A percentile compares a stretch with the other conserved stretches of the same genome.
These are phyloP conservation scores for Lordiphosa andalusiaca DNA, from an alignment of 2,888 invertebrate species.

Conservation along the genomic window DNA sequence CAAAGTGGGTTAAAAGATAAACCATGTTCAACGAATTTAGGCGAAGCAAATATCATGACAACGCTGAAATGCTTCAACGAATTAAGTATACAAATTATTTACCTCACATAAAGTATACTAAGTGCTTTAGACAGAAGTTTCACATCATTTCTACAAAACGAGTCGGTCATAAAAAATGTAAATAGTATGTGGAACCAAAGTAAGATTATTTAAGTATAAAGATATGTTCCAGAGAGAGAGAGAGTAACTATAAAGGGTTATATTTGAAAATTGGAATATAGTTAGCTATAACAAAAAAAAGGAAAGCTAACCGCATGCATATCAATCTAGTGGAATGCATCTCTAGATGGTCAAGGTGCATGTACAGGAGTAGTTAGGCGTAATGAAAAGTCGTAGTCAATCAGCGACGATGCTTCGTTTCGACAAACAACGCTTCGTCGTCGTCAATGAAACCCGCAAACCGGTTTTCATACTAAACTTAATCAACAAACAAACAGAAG, in stretches of 20 bases:
- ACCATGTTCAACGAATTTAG: too few species aligned
- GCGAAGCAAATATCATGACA: too few species aligned
- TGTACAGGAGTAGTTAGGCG: slow-evolving; percentile 2
- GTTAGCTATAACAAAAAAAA: too few species aligned
- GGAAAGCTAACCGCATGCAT: too few species aligned
- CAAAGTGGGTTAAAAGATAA: too few species aligned
- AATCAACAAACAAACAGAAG: slow-evolving; percentile 27
- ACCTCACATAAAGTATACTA: slow-evolving; percentile 15
- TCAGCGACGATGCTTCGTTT: slow-evolving; percentile 1
- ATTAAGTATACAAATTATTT: slow-evolving; percentile 23
- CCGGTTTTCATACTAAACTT: slow-evolving; percentile 36
- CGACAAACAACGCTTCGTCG: slow-evolving; percentile 2
- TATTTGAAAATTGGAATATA: too few species aligned
- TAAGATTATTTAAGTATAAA: neutral
- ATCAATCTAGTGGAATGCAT: too few species aligned
- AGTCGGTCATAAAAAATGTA: slow-evolving; percentile 9
- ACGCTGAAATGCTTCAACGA: too few species aligned
- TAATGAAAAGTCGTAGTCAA: slow-evolving; percentile 5
- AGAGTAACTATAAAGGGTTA: too few species aligned
- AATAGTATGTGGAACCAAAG: slow-evolving; percentile 1
- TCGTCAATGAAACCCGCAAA: slow-evolving; percentile 57
- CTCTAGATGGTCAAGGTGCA: slow-evolving; percentile 1
- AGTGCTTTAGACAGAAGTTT: slow-evolving; percentile 5
- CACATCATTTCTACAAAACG: slow-evolving; percentile 5
- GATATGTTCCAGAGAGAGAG: neutral